Conservation (phyloP, 2,113 vertebrate genomes). For the Uria lomvia region DNA sequence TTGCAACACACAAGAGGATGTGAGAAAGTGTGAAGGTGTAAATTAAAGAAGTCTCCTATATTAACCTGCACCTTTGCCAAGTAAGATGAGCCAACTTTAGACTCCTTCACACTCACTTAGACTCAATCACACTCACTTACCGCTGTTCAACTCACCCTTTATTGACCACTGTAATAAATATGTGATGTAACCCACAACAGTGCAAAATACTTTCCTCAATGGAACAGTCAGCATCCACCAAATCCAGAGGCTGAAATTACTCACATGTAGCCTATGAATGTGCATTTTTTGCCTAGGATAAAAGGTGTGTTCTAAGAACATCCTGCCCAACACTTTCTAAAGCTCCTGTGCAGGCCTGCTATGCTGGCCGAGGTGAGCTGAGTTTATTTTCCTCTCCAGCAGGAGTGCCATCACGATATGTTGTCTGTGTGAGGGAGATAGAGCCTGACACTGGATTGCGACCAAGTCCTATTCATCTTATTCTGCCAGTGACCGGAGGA, state of each 20-base stretch:
- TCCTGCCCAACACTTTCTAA: neutral
- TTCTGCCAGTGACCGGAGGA: neutral
- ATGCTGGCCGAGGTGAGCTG: neutral
- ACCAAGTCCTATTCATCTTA: neutral
- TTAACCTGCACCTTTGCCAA: slow-evolving; percentile 8
- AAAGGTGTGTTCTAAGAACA: neutral
- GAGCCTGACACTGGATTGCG: neutral
- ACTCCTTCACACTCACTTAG: slow-evolving; percentile 1
- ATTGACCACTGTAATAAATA: neutral
- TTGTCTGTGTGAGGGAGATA: neutral
- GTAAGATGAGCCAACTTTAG: neutral
- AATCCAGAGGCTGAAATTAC: neutral
- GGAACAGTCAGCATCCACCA: neutral
- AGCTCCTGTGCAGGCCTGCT: neutral
- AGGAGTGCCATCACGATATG: neutral
- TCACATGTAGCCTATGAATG: neutral
- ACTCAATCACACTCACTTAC: slow-evolving; percentile 9
- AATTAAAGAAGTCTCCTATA: slow-evolving; percentile 25
- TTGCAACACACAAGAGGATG: neutral
- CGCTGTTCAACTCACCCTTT: neutral
- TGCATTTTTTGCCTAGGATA: neutral
- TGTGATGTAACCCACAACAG: neutral
- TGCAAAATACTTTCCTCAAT: neutral
- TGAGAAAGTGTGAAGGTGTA: slow-evolving; percentile 19
- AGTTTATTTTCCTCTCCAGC: neutral